Evolutionary conservation across 2,888 invertebrate species (phyloP), one percentile per base, ranked within the genome.

Genomic region (Nasonia oneida): DNA sequence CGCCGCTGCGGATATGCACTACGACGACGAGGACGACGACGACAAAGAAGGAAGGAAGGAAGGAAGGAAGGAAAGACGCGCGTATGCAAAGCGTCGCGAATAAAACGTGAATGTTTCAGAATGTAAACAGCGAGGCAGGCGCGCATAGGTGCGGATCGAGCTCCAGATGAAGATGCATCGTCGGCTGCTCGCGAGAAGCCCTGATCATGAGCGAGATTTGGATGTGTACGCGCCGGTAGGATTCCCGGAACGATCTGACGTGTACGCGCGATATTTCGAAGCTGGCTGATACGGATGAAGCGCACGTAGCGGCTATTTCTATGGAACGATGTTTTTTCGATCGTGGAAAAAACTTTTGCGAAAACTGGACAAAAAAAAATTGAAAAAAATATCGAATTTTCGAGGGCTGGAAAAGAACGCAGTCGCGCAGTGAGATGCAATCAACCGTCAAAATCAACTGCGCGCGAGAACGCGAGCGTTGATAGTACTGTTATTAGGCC

Each of bases 81-180:
- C 85, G 47, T 83, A 84, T 86, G 88, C 87, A 85, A 88, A 88
- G 77, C 85, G 84, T 83, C 64, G 33, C 80, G 87, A 86, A 87
- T 89, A 89, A 89, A 89, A 89, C 87, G 87, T 67, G 88, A 87
- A 87, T 81, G 88, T 88, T 89, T 88, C 86, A 83, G 83, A 82
- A 87, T 84, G 88, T 89, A 89, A 89, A 88, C 78, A 87, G 75
- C 79, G 29, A 74, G 29, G 33, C 42, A 47, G 15, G 6, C 76
- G 53, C 3, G 47, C 2, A 12, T 18, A 12, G 18, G 18, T 15
- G 33, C 3, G 6, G 57, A 18, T 57, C 18, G 67, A 67, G 67
- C 67, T 33, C 33, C 3, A 73, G 73, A 73, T 73, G 73, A 73
- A 73, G 42, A 47, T 73, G 14, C 73, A 73, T 73, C 14, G 73